Percentiles rank a stretch among this genome's conserved stretches.
These are phyloP conservation scores for Acanthurus tractus DNA, from an alignment of 2,797 vertebrate genomes.

Conservation along the genomic window DNA sequence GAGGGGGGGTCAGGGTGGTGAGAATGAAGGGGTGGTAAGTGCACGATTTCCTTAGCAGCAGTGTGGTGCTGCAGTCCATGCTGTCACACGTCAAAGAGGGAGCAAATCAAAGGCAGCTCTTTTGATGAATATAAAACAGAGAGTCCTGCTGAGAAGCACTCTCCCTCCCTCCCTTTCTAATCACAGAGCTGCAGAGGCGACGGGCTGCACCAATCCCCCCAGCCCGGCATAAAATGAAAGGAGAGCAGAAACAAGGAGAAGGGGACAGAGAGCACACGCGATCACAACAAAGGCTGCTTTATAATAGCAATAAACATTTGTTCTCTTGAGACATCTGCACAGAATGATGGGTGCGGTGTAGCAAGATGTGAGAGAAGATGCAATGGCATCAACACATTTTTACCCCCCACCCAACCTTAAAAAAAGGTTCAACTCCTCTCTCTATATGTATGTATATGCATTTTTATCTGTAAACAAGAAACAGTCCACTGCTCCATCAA, in stretches of 20 bases:
- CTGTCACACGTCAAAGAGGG: conserved; percentile 88
- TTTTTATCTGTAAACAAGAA: conserved; percentile 59
- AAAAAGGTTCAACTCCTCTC: conserved; percentile 57
- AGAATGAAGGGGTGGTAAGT: conserved; percentile 72
- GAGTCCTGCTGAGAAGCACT: conserved; percentile 88
- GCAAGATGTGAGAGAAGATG: conserved; percentile 53
- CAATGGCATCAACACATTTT: conserved; percentile 73
- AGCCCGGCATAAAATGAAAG: conserved; percentile 84
- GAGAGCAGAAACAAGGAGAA: conserved; percentile 81
- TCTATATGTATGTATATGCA: conserved; percentile 48
- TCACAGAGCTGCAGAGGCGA: conserved; percentile 85
- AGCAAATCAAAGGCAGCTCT: conserved; percentile 90
- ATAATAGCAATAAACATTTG: conserved; percentile 88
- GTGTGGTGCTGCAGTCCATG: conserved; percentile 82
- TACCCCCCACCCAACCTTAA: conserved; percentile 51
- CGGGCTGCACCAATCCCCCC: conserved; percentile 77
- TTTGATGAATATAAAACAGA: conserved; percentile 93
- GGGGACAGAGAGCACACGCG: conserved; percentile 75
- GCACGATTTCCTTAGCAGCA: conserved; percentile 85
- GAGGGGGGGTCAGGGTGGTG: conserved; percentile 33
- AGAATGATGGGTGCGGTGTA: conserved; percentile 66
- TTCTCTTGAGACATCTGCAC: conserved; percentile 81
- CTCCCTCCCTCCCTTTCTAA: conserved; percentile 85
- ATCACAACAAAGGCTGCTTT: conserved; percentile 88
- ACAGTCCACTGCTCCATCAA: conserved; percentile 17